Conservation (phyloP, 1,140 invertebrate genomes). For the Capitella teleta region DNA sequence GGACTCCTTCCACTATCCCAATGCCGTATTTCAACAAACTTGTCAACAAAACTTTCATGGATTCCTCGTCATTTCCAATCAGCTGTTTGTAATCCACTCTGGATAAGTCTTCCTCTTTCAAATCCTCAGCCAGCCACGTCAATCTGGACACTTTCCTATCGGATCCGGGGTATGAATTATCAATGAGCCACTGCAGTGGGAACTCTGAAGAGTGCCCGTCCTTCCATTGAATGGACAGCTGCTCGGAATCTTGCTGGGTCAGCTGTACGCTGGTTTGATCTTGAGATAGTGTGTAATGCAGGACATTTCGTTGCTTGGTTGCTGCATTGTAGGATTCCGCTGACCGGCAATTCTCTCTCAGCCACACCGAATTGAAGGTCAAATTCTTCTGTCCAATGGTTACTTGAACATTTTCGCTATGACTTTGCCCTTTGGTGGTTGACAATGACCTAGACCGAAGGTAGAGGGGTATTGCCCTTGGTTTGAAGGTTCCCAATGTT, state of each 20-base stretch:
- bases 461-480: background rate
- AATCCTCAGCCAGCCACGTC: slow-evolving; percentile 17
- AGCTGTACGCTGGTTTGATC: slow-evolving; percentile 9
- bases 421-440: slow-evolving; percentile 2
- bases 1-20: slow-evolving; percentile 20
- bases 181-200: slow-evolving; percentile 18
- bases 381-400: too few relatives aligned
- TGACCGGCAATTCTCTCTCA: slow-evolving; percentile 34
- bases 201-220: slow-evolving; percentile 27
- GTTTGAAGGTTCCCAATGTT: too few relatives aligned
- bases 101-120: slow-evolving; percentile 12
- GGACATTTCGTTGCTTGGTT: slow-evolving; percentile 24
- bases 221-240: slow-evolving; percentile 17
- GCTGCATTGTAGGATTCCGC: slow-evolving; percentile 21
- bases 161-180: slow-evolving; percentile 16
- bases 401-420: too few relatives aligned
- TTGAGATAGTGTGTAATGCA: slow-evolving; percentile 10
- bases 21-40: slow-evolving; percentile 24
- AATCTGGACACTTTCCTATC: slow-evolving; percentile 6
- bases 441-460: background rate
- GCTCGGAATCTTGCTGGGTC: slow-evolving; percentile 5
- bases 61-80: slow-evolving; percentile 18
- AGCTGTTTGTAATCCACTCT: slow-evolving; percentile 16
- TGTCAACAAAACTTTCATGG: slow-evolving; percentile 15
- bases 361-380: slow-evolving; percentile 18